phyloP scores from a whole-genome alignment of 2,888 invertebrate species.

The Phorcus lineatus region DNA sequence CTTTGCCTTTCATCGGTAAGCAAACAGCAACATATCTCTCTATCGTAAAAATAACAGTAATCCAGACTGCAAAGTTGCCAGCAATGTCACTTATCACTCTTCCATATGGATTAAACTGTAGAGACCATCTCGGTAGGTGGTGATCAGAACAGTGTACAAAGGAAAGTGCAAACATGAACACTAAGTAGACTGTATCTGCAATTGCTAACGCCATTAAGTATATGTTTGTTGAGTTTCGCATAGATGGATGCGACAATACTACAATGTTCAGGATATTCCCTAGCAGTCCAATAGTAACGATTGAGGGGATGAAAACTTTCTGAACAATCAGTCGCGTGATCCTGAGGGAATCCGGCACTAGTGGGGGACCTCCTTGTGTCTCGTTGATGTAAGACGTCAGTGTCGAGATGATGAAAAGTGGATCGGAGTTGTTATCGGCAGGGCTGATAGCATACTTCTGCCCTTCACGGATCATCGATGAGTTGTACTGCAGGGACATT shows the following conservation, averaged over 20 bases:
- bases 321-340: conserved; percentile 62
- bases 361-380: not conserved
- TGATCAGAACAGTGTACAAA: conserved; percentile 79
- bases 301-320: conserved; percentile 62
- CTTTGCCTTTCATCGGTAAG: conserved; percentile 84
- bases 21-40: conserved; percentile 87
- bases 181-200: conserved; percentile 83
- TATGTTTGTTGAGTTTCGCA: conserved; percentile 73
- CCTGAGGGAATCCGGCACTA: not conserved
- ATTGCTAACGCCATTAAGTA: conserved; percentile 85
- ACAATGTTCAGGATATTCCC: conserved; percentile 72
- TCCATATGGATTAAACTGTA: conserved; percentile 76
- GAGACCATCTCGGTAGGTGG: conserved; percentile 76
- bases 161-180: conserved; percentile 82
- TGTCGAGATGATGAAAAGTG: not conserved
- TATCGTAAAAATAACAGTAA: conserved; percentile 85
- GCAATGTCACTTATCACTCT: conserved; percentile 83
- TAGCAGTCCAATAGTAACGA: conserved; percentile 66
- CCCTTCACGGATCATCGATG: not conserved
- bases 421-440: not conserved
- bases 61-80: conserved; percentile 84
- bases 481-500: not conserved
- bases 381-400: not conserved
- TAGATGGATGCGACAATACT: conserved; percentile 69
- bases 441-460: not conserved